Percentiles rank a stretch among this genome's conserved stretches.
These are phyloP conservation scores for Araneus ventricosus DNA, from an alignment of 1,140 invertebrate genomes.

Conservation along the genomic window DNA sequence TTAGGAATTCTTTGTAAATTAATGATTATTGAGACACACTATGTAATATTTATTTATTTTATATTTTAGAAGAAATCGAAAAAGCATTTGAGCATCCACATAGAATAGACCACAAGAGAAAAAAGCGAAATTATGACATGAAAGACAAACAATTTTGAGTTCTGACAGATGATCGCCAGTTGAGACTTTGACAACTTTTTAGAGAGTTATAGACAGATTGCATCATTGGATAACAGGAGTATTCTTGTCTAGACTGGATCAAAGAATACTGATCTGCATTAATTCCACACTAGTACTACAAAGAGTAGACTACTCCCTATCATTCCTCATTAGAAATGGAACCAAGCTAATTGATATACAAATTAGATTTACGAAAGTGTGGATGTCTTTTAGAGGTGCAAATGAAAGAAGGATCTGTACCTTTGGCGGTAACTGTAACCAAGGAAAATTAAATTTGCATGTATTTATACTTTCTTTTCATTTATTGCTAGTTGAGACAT, in stretches of 20 bases:
- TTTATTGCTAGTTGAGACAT: neutral
- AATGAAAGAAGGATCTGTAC: neutral
- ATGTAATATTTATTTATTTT: no score
- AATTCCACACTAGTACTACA: neutral
- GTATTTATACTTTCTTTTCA: neutral
- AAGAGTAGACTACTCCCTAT: neutral
- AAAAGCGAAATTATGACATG: no score
- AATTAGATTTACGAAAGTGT: neutral
- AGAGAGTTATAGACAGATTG: neutral
- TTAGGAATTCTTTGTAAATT: no score
- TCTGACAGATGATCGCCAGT: neutral
- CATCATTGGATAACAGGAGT: neutral
- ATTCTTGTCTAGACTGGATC: neutral
- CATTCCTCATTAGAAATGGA: neutral
- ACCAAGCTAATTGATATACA: neutral
- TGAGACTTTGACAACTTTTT: neutral
- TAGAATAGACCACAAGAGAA: no score
- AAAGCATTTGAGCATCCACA: no score
- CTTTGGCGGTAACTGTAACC: neutral
- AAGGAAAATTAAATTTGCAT: neutral
- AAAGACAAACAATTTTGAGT: no score
- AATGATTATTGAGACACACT: no score
- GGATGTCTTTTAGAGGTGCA: neutral
- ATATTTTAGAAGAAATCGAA: no score
- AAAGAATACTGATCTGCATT: neutral